Evolutionary conservation across 2,113 vertebrate species (phyloP).

Genomic region (Pao palembangensis): DNA sequence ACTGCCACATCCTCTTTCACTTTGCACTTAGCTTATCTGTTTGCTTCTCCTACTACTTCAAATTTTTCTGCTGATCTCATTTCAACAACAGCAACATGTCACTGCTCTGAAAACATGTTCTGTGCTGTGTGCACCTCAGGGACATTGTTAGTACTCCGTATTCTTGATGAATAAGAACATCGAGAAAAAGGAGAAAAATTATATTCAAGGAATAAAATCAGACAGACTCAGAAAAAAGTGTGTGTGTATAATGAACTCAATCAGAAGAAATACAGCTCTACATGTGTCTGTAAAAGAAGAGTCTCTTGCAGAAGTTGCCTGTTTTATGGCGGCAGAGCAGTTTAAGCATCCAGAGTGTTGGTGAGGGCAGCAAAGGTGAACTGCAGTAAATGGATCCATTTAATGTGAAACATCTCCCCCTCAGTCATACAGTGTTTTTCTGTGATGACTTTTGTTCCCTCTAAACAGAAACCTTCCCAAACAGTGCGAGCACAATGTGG

Average conservation of each 20-base stretch:
- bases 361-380: too few species aligned
- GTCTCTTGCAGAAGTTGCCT: not conserved
- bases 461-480: too few species aligned
- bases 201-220: conserved; percentile 30
- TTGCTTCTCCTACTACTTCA: conserved; percentile 28
- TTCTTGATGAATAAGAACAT: conserved; percentile 45
- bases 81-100: conserved; percentile 38
- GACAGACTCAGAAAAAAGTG: conserved; percentile 44
- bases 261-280: not conserved
- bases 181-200: conserved; percentile 26
- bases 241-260: not conserved
- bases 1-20: conserved; percentile 29
- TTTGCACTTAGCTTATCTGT: conserved; percentile 41
- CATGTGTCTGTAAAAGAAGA: too few species aligned
- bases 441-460: too few species aligned
- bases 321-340: too few species aligned
- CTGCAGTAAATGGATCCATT: too few species aligned
- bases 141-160: conserved; percentile 24
- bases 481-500: too few species aligned
- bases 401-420: too few species aligned
- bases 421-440: too few species aligned
- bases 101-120: conserved; percentile 38
- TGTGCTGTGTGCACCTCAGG: conserved; percentile 32
- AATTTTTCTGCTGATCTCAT: conserved; percentile 17
- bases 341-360: too few species aligned